Percentiles rank a stretch among this genome's conserved stretches.
phyloP scores from a whole-genome alignment of 2,797 vertebrate species.

The Sphenopsis melanotis region DNA sequence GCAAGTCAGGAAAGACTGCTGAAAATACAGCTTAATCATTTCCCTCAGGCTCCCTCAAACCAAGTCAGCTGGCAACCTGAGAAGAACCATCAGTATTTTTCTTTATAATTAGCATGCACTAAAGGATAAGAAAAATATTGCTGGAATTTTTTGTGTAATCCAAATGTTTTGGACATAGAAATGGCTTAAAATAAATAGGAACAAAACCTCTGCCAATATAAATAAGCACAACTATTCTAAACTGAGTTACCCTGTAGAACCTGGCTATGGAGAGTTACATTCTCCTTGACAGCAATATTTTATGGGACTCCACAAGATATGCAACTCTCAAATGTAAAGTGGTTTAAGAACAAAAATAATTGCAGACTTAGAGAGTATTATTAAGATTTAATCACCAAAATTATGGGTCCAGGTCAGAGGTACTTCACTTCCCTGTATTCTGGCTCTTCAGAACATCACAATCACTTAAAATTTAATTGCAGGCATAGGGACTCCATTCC shows the following conservation, averaged over 20 bases:
- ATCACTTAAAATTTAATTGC: neutral
- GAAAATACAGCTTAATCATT: neutral
- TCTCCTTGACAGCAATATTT: neutral
- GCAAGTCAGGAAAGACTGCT: neutral
- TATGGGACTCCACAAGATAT: neutral
- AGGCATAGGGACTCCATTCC: neutral
- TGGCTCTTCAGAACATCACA: neutral
- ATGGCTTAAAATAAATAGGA: neutral
- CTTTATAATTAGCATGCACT: neutral
- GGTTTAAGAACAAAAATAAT: neutral
- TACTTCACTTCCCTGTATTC: neutral
- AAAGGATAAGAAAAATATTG: neutral
- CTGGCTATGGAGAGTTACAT: neutral
- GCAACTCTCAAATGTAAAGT: neutral
- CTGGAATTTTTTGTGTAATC: neutral
- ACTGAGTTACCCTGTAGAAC: neutral
- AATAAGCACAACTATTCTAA: neutral
- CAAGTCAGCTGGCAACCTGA: neutral
- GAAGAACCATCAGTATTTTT: neutral
- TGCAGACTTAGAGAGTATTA: neutral
- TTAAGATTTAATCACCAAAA: neutral
- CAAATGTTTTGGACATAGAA: neutral
- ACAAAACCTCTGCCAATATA: neutral
- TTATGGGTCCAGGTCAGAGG: neutral
- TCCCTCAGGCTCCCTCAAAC: neutral